phyloP scores from a whole-genome alignment of 2,113 vertebrate genomes.

The Sakesphorus luctuosus region DNA sequence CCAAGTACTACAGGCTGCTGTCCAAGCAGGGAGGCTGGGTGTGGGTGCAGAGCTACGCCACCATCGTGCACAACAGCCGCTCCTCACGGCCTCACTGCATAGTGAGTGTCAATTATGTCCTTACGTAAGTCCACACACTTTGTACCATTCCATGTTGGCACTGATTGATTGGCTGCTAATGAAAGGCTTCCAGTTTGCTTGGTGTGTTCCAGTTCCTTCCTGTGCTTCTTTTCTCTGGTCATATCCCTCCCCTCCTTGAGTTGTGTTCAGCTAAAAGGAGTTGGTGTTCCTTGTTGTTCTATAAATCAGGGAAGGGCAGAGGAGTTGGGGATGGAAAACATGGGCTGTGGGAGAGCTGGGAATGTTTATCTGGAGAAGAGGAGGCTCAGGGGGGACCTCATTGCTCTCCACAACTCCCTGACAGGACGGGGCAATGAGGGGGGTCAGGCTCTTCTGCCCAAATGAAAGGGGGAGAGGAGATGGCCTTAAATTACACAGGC shows the following conservation, averaged over 20 bases:
- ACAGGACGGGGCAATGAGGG: background rate
- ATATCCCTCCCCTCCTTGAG: fast-evolving
- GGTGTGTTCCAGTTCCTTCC: background rate
- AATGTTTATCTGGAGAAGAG: fast-evolving
- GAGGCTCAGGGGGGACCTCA: background rate
- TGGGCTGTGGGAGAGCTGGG: background rate
- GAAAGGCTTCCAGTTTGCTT: background rate
- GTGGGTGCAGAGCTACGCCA: conserved; percentile 95
- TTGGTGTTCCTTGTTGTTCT: background rate
- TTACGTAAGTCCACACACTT: conserved; percentile 89
- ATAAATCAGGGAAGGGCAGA: background rate
- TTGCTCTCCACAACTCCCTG: background rate
- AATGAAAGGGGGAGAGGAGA: background rate
- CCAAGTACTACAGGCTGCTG: conserved; percentile 92
- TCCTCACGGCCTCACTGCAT: conserved; percentile 96
- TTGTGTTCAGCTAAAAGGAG: background rate
- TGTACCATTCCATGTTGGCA: conserved; percentile 39
- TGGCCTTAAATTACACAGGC: background rate
- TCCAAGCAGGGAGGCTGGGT: conserved; percentile 94
- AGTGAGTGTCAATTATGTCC: conserved; percentile 96
- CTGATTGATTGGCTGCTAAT: background rate
- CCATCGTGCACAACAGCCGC: conserved; percentile 94
- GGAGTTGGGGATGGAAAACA: background rate
- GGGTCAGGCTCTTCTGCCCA: background rate
- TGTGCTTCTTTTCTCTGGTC: background rate